Evolutionary conservation across 2,888 invertebrate genomes (phyloP), one percentile per base, ranked within the genome.

Genomic region (Microchrysa polita): DNA sequence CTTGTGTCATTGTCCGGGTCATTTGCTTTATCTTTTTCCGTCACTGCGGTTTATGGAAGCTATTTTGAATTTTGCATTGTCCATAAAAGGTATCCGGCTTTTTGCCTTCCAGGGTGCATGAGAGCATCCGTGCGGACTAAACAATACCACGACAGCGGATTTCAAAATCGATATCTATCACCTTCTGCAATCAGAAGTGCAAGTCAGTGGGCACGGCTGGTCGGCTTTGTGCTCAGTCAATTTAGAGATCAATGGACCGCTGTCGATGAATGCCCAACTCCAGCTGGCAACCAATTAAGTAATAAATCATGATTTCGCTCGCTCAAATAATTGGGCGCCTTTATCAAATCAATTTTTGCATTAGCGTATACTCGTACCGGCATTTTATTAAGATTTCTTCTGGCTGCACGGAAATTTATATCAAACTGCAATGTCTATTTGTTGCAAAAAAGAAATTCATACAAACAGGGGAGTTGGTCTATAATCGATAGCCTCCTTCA

Each of bases 291-390:
- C 69, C 69, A 69, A 69, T 69, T 55, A 69, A 69, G 69, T 55
- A 69, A 69, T 69, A 69, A 69, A 69, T 69, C 69, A 69, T 55
- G 69, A 55, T 20, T 42, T 69, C 69, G 57, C 69, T 69, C 69
- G 18, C 67, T 67, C 53, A 55, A 69, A 69, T 69, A 69, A 69
- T 69, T 69, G 69, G 69, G 57, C 57, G 44, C 48, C 65, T 40
- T 69, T 69, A 69, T 69, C 69, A 42, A 44, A 18, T 69, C 42
- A 22, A 55, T 23, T 67, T 65, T 65, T 65, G 65, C 65, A 65
- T 65, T 48, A n/a, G 20, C 7, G 27, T 34, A 34, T 34, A 34
- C n/a, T n/a, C 16, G 60, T 34, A 10, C 48, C 4, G 12, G 4
- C 48, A 48, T 48, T 48, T 9, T 48, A 48, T 48, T 48, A 4